Percentiles rank a stretch among this genome's conserved stretches.
These are phyloP conservation scores for Amiota mariae DNA, from an alignment of 2,888 invertebrate genomes.

Conservation along the genomic window DNA sequence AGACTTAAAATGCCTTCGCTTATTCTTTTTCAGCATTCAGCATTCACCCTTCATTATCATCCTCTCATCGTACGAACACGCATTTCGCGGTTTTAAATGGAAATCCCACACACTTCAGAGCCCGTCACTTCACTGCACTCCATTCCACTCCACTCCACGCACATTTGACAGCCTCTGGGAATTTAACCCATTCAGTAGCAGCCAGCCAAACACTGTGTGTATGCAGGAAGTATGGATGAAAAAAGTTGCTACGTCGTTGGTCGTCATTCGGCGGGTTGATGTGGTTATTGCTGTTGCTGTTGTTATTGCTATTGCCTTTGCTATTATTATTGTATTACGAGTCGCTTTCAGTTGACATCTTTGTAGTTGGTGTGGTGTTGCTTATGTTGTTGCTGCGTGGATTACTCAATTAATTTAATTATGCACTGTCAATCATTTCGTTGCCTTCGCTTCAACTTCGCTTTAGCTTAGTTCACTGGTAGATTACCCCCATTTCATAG, in stretches of 20 bases:
- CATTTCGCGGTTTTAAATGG: constrained; percentile 46
- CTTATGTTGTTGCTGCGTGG: constrained; percentile 60
- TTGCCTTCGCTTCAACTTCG: constrained; percentile 48
- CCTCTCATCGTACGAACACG: constrained; percentile 1
- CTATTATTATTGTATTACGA: neutral
- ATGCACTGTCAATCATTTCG: constrained; percentile 75
- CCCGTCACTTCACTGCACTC: neutral
- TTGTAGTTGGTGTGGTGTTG: constrained; percentile 32
- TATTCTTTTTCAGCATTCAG: too few species aligned
- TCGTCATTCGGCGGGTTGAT: too few species aligned
- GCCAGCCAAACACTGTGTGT: too few species aligned
- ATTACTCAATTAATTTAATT: constrained; percentile 75
- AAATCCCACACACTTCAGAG: constrained; percentile 36
- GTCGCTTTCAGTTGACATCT: neutral
- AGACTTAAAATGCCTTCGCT: constrained; percentile 35
- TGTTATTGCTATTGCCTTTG: too few species aligned
- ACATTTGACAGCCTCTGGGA: constrained; percentile 50
- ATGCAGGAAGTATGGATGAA: too few species aligned
- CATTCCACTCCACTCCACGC: constrained; percentile 17
- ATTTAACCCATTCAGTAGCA: constrained; percentile 61
- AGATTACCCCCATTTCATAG: neutral
- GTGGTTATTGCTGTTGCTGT: too few species aligned
- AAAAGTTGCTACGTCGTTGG: too few species aligned
- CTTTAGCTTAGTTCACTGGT: neutral
- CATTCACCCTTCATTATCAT: too few species aligned